Evolutionary conservation across 1,140 invertebrate species (phyloP), one percentile per base, ranked within the genome.

Genomic region (Drosophila rufa): DNA sequence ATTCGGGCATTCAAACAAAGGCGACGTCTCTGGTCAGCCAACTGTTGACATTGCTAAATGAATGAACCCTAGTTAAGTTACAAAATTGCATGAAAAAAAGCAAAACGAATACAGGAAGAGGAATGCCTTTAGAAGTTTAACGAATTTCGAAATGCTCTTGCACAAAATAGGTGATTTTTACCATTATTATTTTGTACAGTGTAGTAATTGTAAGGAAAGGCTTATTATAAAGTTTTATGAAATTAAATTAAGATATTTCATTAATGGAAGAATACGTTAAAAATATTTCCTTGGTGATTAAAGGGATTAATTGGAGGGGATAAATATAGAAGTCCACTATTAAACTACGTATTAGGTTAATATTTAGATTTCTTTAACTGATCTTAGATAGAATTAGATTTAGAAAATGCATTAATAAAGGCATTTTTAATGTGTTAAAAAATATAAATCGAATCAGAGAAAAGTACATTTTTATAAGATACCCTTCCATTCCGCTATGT

Each of bases 31-130:
- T 91, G 85, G 85, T 91, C 81, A 90, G 85, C 82, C 85, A 86
- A 91, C 81, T 90, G 85, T 90, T 90, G 85, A 90, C 85, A 91
- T 90, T 90, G 86, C 82, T 90, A 90, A 90, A 90, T 90, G 85
- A 90, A 90, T 90, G 79, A 91, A 79, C 82, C 74, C 76, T 74
- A 85, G 78, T 90, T 90, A 62, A 79, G 86, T 89, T 85, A 90
- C 84, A 90, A 84, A 89, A 84, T 79, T 74, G 70, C 55, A 69
- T 42, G 60, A 76, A 62, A 61, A 82, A 43, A 51, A 70, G 68
- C 36, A 33, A 42, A 75, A 58, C 30, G 64, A 25, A 11, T 38
- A 42, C 67, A 81, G 77, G 56, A 81, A 85, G 62, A 47, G 40
- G 47, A 45, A 50, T 30, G 62, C 66, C 9, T 22, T n/a, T 4